Conservation (phyloP, 2,113 vertebrate genomes). For the Tetrao urogallus region DNA sequence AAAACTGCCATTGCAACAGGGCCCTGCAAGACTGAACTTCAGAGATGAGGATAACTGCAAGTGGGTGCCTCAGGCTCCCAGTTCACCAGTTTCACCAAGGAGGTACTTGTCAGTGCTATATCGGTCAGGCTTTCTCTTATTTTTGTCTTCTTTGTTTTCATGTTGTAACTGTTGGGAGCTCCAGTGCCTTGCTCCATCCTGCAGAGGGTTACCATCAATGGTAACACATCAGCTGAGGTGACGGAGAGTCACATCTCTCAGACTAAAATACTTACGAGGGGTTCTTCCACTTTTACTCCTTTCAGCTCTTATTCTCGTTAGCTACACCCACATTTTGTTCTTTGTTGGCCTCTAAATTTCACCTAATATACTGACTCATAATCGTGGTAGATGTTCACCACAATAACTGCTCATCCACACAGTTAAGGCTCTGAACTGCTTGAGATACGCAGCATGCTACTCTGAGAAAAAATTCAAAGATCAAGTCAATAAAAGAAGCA, state of each 20-base stretch:
- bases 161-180: not conserved
- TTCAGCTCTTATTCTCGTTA: not conserved
- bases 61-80: not conserved
- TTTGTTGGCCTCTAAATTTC: not conserved
- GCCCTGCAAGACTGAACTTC: not conserved
- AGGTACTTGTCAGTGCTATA: not conserved
- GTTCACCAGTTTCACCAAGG: not conserved
- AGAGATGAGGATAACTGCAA: not conserved
- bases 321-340: not conserved
- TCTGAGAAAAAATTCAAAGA: not conserved
- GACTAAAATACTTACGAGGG: not conserved
- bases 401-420: not conserved
- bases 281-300: not conserved
- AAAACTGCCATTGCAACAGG: not conserved
- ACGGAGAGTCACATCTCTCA: not conserved
- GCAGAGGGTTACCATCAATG: not conserved
- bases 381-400: not conserved
- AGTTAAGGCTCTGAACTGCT: not conserved
- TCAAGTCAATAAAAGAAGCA: not conserved
- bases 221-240: fast-evolving
- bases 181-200: not conserved
- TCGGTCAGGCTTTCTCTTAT: not conserved
- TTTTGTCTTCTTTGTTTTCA: not conserved
- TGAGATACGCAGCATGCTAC: not conserved
- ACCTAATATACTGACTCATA: not conserved